Evolutionary conservation across 2,797 vertebrate genomes (phyloP).

Genomic region (Bovichtus diacanthus): DNA sequence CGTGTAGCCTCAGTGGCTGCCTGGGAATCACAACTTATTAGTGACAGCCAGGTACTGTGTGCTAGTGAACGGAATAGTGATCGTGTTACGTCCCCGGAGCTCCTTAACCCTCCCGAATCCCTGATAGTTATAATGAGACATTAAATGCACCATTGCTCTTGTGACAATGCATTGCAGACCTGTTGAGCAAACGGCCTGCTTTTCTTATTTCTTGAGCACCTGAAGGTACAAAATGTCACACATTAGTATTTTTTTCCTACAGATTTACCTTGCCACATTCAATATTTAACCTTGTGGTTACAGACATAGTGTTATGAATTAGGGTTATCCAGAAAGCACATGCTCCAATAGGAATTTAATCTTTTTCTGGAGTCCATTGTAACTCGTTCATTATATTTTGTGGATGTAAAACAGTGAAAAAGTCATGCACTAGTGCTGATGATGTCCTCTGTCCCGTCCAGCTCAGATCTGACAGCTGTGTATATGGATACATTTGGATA

Average conservation of each 20-base stretch:
- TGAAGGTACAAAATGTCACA: not conserved
- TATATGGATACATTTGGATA: not conserved
- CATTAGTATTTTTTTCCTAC: no score
- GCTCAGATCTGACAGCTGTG: not conserved
- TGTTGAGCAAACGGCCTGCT: constrained; percentile 54
- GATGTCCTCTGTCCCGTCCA: not conserved
- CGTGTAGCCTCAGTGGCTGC: constrained; percentile 47
- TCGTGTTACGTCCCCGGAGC: constrained; percentile 46
- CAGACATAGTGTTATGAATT: not conserved
- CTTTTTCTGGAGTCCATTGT: not conserved
- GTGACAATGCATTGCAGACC: constrained; percentile 48
- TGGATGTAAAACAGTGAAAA: not conserved
- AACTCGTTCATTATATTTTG: not conserved
- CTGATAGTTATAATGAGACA: constrained; percentile 47
- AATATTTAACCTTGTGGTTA: not conserved
- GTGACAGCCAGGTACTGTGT: constrained; percentile 61
- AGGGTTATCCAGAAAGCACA: not conserved
- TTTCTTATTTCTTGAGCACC: not conserved
- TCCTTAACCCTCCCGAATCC: constrained; percentile 36
- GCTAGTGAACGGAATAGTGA: constrained; percentile 45
- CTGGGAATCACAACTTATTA: constrained; percentile 47
- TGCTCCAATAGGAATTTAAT: not conserved
- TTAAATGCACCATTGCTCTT: constrained; percentile 48
- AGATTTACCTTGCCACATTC: not conserved
- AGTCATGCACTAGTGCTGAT: not conserved